These are phyloP conservation scores for Serilophus lunatus DNA, from an alignment of 2,113 vertebrate genomes.

Conservation along the genomic window DNA sequence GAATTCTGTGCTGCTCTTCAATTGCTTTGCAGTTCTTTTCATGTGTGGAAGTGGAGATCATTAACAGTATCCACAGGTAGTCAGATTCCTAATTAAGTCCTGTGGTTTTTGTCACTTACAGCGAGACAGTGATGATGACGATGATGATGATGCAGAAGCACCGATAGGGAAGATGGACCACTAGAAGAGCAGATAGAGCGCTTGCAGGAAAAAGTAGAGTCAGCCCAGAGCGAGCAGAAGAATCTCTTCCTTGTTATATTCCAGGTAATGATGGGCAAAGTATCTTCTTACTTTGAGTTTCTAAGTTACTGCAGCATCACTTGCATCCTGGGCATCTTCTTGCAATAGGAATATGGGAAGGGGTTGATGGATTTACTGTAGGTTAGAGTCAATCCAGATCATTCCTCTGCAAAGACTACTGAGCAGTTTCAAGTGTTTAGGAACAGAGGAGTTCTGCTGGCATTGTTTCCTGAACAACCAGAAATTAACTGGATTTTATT, in stretches of 20 bases:
- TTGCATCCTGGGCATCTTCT: background rate
- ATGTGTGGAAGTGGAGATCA: accelerated
- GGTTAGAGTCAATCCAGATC: background rate
- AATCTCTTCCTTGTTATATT: constrained; percentile 99
- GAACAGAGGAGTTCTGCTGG: background rate
- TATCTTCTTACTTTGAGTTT: background rate
- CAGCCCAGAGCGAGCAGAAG: constrained; percentile 97
- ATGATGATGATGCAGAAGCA: constrained; percentile 87
- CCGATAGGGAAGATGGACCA: constrained; percentile 90
- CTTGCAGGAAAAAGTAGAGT: constrained; percentile 94
- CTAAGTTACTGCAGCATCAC: background rate
- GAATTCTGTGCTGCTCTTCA: background rate
- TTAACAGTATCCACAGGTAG: too few species aligned
- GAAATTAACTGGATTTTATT: background rate
- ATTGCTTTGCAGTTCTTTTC: background rate
- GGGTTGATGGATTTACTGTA: background rate
- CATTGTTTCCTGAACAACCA: background rate
- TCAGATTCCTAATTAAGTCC: background rate
- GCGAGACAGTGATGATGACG: constrained; percentile 87
- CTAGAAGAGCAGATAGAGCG: constrained; percentile 94
- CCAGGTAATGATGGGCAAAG: constrained; percentile 77
- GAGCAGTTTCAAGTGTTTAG: background rate
- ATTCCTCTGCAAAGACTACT: background rate
- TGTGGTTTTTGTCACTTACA: constrained; percentile 48
- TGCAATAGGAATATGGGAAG: background rate